Evolutionary conservation across 2,113 vertebrate species (phyloP).

Genomic region (Suncus etruscus): DNA sequence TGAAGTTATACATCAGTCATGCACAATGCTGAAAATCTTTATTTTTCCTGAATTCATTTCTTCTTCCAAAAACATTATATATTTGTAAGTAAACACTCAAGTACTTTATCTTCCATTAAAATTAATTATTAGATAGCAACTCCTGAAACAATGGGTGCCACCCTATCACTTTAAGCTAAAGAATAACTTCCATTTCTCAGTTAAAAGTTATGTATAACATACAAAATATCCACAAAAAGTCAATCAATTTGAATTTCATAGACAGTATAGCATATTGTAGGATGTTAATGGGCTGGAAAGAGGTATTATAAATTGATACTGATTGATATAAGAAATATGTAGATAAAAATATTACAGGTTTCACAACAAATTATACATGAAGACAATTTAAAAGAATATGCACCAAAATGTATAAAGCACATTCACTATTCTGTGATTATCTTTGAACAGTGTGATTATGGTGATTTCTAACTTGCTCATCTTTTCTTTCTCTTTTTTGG

Average conservation of each 20-base stretch:
- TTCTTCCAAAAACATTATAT: neutral
- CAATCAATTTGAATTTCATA: neutral
- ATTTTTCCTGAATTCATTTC: neutral
- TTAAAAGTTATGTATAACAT: constrained; percentile 14
- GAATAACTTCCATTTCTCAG: neutral
- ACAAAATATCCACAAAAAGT: neutral
- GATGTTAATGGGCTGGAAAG: neutral
- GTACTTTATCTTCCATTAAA: neutral
- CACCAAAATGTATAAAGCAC: neutral
- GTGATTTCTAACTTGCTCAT: neutral
- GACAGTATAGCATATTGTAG: neutral
- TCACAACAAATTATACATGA: neutral
- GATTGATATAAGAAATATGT: neutral
- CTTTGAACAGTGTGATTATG: neutral
- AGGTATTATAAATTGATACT: neutral
- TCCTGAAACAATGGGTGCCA: neutral
- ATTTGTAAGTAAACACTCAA: neutral
- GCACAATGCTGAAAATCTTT: neutral
- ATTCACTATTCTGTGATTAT: neutral
- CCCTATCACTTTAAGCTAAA: neutral
- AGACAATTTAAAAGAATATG: neutral
- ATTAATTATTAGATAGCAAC: neutral
- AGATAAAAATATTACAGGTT: neutral
- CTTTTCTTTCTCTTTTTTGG: neutral
- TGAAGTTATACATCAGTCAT: neutral